Evolutionary conservation across 2,888 invertebrate genomes (phyloP), one percentile per base, ranked within the genome.

Genomic region (Oxystoma pomonae): DNA sequence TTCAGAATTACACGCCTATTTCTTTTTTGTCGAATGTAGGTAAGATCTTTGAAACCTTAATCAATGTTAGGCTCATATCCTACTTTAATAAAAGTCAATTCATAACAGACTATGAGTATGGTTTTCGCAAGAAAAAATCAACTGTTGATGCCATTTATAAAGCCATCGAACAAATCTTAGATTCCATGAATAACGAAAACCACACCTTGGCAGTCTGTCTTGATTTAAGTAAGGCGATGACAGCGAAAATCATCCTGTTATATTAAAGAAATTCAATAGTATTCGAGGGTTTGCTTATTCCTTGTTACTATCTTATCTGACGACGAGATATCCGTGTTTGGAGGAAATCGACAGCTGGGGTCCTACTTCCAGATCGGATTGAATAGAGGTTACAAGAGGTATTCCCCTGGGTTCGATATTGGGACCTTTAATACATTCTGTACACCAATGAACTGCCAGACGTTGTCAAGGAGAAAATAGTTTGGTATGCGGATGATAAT

Each of bases 11-110:
- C 20, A 59, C 21, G 22, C 53, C 55, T 16, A 55, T 55, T 18
- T 53, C 60, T 21, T 20, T 60, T 17, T 57, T 61, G 57, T 22
- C 57, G 57, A 61, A 61, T 57, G 2, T n/a, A 22, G 51, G 61
- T 57, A 61, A 61, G 57, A 61, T 61, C 2, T 61, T 61, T 57
- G 60, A 57, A 60, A 55, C 20, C 7, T 12, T 60, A 20, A 58
- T 60, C 3, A 17, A 59, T 19, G 50, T 19, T 7, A 16, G 59
- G 9, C 19, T 52, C 7, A n/a, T 59, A 5, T 50, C 35, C 1
- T 59, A 17, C 19, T 18, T 59, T 49, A 50, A 59, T 52, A 16
- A 50, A 17, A 18, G 51, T 17, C 16, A 17, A 3, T 9, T 59
- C 17, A 20, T 59, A 19, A 17, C 52, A 52, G 50, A 59, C 16